Evolutionary conservation across 1,140 invertebrate species (phyloP).

Genomic region (Eciton burchellii): DNA sequence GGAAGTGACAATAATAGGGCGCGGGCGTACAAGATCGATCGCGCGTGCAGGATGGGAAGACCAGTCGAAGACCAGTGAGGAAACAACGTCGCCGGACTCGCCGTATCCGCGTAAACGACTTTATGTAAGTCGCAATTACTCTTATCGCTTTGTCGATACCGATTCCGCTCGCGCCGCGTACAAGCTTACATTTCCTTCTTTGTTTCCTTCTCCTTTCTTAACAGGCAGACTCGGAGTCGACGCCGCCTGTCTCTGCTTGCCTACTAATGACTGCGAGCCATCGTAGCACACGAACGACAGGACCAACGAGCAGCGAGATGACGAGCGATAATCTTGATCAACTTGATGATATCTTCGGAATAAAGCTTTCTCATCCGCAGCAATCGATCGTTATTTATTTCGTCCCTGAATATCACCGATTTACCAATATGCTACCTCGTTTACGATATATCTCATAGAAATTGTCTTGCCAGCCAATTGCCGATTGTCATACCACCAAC

Average conservation of each 20-base stretch:
- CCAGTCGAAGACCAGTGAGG: neutral
- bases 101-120: constrained; percentile 5
- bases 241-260: constrained; percentile 13
- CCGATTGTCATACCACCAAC: too few relatives aligned
- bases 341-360: too few relatives aligned
- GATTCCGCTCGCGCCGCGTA: constrained; percentile 4
- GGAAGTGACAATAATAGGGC: constrained; percentile 48
- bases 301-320: neutral
- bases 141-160: constrained; percentile 61
- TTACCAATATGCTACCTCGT: too few relatives aligned
- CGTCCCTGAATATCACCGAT: too few relatives aligned
- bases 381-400: too few relatives aligned
- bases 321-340: neutral
- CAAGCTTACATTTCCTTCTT: constrained; percentile 49
- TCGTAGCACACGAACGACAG: constrained; percentile 29
- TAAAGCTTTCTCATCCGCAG: too few relatives aligned
- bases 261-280: constrained; percentile 42
- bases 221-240: constrained; percentile 38
- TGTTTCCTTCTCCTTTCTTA: neutral
- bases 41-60: constrained; percentile 3
- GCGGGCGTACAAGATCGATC: constrained; percentile 20
- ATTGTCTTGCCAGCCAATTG: too few relatives aligned
- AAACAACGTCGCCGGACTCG: neutral
- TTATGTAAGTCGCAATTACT: constrained; percentile 63
- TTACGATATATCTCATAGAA: too few relatives aligned